Conservation (phyloP, 2,113 vertebrate species). For the Tricholaema leucomelas region DNA sequence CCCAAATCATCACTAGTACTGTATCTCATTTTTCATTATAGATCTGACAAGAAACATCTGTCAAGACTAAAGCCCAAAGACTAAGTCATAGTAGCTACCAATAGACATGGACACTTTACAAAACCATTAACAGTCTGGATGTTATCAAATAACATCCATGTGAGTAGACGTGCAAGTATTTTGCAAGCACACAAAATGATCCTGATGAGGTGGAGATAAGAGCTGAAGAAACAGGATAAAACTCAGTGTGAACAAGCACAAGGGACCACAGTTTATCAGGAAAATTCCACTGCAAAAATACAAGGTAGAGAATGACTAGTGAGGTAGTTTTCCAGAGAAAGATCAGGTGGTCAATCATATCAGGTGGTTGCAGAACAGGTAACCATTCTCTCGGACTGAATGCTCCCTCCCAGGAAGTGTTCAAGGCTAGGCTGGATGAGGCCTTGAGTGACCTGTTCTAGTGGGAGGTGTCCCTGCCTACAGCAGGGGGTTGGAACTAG, state of each 20-base stretch:
- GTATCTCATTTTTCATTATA: not conserved
- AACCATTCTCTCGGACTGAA: not conserved
- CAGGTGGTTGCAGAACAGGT: not conserved
- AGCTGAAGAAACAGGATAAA: not conserved
- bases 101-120: not conserved
- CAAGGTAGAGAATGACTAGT: not conserved
- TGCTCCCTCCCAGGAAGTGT: not conserved
- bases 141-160: not conserved
- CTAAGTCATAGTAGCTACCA: not conserved
- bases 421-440: too few species aligned
- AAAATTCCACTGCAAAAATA: not conserved
- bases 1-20: not conserved
- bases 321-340: not conserved
- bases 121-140: not conserved
- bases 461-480: too few species aligned
- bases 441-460: too few species aligned
- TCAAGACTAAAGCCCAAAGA: not conserved
- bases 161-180: not conserved
- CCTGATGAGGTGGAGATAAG: not conserved
- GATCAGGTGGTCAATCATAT: not conserved
- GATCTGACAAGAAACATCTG: not conserved
- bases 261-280: not conserved
- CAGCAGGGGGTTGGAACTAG: too few species aligned
- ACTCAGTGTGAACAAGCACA: not conserved
- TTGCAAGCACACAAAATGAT: not conserved